Conservation (phyloP, 2,113 vertebrate species). For the Pseudolaguvia tuberculata region DNA sequence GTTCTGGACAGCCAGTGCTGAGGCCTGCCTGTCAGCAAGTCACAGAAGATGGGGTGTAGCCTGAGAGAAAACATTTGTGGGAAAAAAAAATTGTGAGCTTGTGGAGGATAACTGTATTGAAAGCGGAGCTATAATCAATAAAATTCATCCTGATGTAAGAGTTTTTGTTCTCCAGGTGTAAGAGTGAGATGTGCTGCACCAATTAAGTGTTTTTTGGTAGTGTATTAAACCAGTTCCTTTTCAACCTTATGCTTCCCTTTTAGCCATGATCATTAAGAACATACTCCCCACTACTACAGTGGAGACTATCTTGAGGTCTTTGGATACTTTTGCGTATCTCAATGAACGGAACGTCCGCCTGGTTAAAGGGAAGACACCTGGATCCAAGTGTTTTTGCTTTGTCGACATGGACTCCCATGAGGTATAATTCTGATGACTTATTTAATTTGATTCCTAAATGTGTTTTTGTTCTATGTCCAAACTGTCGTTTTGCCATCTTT, state of each 20-base stretch:
- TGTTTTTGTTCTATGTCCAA: neutral
- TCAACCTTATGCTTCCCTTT: neutral
- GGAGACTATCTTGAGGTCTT: constrained; percentile 84
- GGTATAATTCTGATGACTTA: constrained; percentile 57
- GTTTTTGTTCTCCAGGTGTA: no score
- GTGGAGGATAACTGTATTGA: no score
- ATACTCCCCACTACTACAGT: constrained; percentile 85
- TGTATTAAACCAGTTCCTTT: neutral
- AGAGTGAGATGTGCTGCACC: no score
- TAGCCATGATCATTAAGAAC: constrained; percentile 93
- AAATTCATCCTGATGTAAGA: no score
- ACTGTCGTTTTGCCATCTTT: constrained; percentile 30
- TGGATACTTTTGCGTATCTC: constrained; percentile 85
- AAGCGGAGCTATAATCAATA: no score
- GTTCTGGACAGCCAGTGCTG: no score
- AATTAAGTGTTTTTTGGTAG: no score
- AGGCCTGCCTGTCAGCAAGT: no score
- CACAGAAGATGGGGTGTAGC: no score
- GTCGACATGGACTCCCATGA: constrained; percentile 94
- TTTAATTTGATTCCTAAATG: no score
- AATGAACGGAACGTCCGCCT: constrained; percentile 89
- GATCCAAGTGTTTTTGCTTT: constrained; percentile 86
- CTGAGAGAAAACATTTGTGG: no score
- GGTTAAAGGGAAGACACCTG: constrained; percentile 84
- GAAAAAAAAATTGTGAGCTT: no score